Conservation (phyloP, 2,113 vertebrate species). For the Ornithorhynchus anatinus region DNA sequence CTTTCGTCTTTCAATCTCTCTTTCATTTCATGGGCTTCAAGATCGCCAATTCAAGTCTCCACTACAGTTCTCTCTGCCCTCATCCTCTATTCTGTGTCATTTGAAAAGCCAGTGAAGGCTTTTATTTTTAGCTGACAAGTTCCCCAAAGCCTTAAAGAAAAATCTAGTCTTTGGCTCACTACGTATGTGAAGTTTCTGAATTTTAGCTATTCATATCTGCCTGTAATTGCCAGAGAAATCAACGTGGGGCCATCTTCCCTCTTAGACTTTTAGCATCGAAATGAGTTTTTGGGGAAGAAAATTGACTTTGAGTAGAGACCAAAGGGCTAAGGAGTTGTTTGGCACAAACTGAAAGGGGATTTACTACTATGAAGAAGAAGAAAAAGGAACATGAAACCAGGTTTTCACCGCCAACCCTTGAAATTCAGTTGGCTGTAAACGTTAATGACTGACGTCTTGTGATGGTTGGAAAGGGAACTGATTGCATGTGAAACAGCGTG, state of each 20-base stretch:
- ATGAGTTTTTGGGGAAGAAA: conserved; percentile 33
- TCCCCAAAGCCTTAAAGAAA: conserved; percentile 20
- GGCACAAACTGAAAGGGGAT: background rate
- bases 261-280: conserved; percentile 33
- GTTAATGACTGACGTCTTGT: no score
- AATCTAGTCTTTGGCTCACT: conserved; percentile 33
- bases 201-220: background rate
- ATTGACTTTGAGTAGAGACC: conserved; percentile 2
- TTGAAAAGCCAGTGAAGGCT: background rate
- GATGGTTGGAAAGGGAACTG: no score
- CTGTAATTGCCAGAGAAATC: conserved; percentile 37
- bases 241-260: conserved; percentile 27
- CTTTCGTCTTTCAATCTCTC: conserved; percentile 1
- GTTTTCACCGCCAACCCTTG: no score
- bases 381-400: no score
- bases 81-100: conserved; percentile 15
- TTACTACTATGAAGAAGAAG: background rate
- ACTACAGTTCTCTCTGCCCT: background rate
- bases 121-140: conserved; percentile 41
- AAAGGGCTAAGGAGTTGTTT: background rate
- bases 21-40: conserved; percentile 21
- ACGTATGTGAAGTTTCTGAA: conserved; percentile 16
- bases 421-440: no score
- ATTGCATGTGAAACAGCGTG: no score
- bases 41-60: background rate